phyloP scores from a whole-genome alignment of 1,140 invertebrate genomes.

The Drosophila dunni region DNA sequence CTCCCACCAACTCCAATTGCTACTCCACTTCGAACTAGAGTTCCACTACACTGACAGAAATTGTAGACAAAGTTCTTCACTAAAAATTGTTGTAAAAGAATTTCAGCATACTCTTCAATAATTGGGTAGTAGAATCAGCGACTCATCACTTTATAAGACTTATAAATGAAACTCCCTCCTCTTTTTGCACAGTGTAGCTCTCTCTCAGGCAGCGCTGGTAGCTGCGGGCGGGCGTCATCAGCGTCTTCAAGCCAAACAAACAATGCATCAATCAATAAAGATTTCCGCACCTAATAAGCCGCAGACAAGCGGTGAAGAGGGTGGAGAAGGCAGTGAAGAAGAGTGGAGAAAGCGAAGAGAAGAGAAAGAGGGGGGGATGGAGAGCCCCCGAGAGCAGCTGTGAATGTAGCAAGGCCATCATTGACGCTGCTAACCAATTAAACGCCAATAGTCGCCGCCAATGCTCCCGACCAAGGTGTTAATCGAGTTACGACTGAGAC shows the following conservation, averaged over 20 bases:
- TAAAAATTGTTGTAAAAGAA: too few species aligned
- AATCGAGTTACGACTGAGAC: slow-evolving; percentile 73
- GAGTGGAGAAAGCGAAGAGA: not conserved
- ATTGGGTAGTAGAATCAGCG: too few species aligned
- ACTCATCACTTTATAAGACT: too few species aligned
- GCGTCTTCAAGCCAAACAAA: slow-evolving; percentile 71
- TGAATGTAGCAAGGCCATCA: slow-evolving; percentile 45
- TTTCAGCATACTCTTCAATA: too few species aligned
- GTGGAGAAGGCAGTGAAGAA: not conserved
- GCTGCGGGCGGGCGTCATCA: slow-evolving; percentile 63
- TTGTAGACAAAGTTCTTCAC: too few species aligned
- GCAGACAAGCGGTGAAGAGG: slow-evolving; percentile 30
- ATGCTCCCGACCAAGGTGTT: slow-evolving; percentile 65
- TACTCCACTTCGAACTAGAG: not conserved
- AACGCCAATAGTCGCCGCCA: slow-evolving; percentile 66
- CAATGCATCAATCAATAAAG: slow-evolving; percentile 82
- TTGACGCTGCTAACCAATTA: slow-evolving; percentile 74
- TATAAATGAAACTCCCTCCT: too few species aligned
- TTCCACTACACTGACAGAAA: not conserved
- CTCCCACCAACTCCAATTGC: not conserved
- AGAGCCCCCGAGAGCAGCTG: not conserved
- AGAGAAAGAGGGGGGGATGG: not conserved
- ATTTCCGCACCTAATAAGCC: slow-evolving; percentile 83
- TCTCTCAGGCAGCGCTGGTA: slow-evolving; percentile 22
- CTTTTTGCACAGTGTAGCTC: not conserved